Percentiles rank a stretch among this genome's conserved stretches.
Evolutionary conservation across 2,888 invertebrate genomes (phyloP).

Genomic region (Phasia obesa): DNA sequence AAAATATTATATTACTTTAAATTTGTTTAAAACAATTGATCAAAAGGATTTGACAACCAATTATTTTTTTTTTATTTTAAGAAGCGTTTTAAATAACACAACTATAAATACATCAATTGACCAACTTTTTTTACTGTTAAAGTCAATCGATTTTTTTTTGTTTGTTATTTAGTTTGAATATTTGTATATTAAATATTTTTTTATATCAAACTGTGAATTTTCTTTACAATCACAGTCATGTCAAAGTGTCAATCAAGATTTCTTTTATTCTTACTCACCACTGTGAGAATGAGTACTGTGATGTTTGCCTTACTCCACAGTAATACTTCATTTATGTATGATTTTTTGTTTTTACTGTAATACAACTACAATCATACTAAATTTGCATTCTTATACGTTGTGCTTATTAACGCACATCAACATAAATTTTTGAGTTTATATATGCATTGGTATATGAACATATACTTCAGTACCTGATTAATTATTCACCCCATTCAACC

Average conservation of each 20-base stretch:
- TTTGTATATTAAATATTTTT: neutral
- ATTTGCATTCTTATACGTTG: slow-evolving; percentile 17
- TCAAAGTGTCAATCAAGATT: slow-evolving; percentile 80
- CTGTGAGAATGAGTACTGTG: slow-evolving; percentile 27
- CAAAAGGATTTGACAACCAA: slow-evolving; percentile 44
- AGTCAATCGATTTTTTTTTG: too few species aligned
- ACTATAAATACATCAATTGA: slow-evolving; percentile 31
- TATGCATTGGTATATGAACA: slow-evolving; percentile 9
- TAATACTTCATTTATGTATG: slow-evolving; percentile 8
- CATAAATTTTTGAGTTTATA: slow-evolving; percentile 17
- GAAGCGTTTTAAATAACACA: neutral
- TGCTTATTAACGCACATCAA: slow-evolving; percentile 20
- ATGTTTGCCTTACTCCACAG: slow-evolving; percentile 26
- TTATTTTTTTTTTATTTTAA: slow-evolving; percentile 29
- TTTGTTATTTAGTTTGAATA: neutral
- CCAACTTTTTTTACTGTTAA: slow-evolving; percentile 26
- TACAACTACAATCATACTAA: neutral
- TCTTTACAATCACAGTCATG: slow-evolving; percentile 72
- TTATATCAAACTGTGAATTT: slow-evolving; percentile 51
- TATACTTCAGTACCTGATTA: slow-evolving; percentile 50
- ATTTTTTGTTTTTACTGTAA: too few species aligned
- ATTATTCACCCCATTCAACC: slow-evolving; percentile 70
- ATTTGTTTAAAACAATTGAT: slow-evolving; percentile 62
- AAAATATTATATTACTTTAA: too few species aligned
- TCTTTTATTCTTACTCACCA: slow-evolving; percentile 67